Base-by-base conservation (phyloP, 2,888 invertebrate genomes). In the Lysandra bellargus region DNA sequence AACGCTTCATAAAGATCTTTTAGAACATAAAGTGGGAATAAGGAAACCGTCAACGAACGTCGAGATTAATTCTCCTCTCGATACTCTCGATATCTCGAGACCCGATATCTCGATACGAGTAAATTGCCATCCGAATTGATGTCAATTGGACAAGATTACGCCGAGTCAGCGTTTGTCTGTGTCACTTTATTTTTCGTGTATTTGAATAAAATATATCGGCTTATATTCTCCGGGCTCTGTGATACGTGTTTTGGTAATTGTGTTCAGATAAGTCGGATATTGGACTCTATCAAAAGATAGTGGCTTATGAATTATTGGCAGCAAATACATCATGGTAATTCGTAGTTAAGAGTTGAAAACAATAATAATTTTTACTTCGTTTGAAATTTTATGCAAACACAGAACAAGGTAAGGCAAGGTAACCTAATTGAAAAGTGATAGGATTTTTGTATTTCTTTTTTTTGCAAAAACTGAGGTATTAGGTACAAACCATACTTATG, bases 71-170 rank as follows among this genome's bases (percentile, higher is more conserved):
- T 69, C 69, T 64, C 64, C 30, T 30, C 64, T 69, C 69, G 69
- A 69, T 69, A 69, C 69, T 69, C 14, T 37, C 69, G 69, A 33
- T 37, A 69, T 69, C 33, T 69, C 33, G 69, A 69, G 69, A 5
- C 69, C 69, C 69, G 69, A 69, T 69, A 69, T 69, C 69, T 69
- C 69, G 69, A 69, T 33, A 33, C 69, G 69, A 69, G 69, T 69
- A 69, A 69, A 69, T 69, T 69, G 69, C 69, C 69, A 69, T 69
- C 69, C 69, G 33, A 69, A 69, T 69, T 69, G 69, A 69, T 69
- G 33, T 69, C 69, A 69, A 69, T 69, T 33, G 69, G 69, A 69
- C 33, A 69, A 69, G 69, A 69, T 69, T 69, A 69, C 69, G 64
- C 30, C 64, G 23, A 12, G 69, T 17, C 69, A 69, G 69, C 33